Base-by-base conservation (phyloP, 37 sponge, comb jelly and placozoan genomes). In the Chondrosia reniformis region DNA sequence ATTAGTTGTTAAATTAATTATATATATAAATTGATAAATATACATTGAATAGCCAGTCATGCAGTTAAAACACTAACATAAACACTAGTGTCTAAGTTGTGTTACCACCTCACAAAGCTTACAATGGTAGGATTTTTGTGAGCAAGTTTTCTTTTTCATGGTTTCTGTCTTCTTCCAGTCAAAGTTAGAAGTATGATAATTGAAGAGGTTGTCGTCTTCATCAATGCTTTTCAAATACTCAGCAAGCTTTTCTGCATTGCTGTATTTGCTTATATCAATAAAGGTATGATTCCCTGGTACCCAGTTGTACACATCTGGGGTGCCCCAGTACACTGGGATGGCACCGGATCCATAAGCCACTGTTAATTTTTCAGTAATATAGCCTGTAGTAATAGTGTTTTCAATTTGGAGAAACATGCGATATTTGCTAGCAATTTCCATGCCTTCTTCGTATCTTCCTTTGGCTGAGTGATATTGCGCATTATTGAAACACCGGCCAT, bases 281-380 rank as follows among this genome's bases (percentile, higher is more conserved):
- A 75, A 75, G 52, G 76, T 45, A 31, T 75, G 54, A 37, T 75
- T 46, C 0, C 76, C 76, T 4, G 76, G 76, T 9, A 54, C 76
- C 76, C 56, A 54, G 1, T 44, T 13, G 56, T 75, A 75, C 15
- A 75, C 42, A 25, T 69, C 72, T 8, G 72, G 72, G 22, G 72
- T 41, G 1, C 72, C 72, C 72, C 32, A 21, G 72, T 69, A 69
- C n/a, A 69, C 43, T n/a, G 72, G 72, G 3, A 69, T 69, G 13
- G 72, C 72, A 34, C 72, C 72, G 24, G 37, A 31, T 39, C 4
- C 44, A 40, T 69, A 69, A 39, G 44, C 72, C 2, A 40, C 19
- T 25, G 24, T 34, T 39, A 69, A 43, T 25, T 69, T 69, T 44
- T 69, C 72, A 21, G 72, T 39, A 1, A 69, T 40, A 25, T 69